Percentiles rank a stretch among this genome's conserved stretches.
Evolutionary conservation across 2,113 vertebrate species (phyloP).

Genomic region (Puma concolor): DNA sequence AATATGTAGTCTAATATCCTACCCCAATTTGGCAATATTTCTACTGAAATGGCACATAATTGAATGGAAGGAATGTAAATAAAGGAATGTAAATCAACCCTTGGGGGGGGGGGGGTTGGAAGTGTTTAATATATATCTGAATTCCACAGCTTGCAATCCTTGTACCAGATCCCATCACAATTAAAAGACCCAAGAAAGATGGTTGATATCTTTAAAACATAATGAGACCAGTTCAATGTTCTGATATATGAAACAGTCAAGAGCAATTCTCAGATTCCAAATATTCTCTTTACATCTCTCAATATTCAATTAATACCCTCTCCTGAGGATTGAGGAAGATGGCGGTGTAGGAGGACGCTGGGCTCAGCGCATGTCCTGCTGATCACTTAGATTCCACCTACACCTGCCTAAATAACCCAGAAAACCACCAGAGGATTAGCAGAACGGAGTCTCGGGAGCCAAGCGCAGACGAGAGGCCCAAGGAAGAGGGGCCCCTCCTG

Average conservation of each 20-base stretch:
- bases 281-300: background rate
- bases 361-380: too few species aligned
- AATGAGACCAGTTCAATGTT: background rate
- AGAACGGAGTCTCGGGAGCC: too few species aligned
- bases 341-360: too few species aligned
- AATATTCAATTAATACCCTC: background rate
- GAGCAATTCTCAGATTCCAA: background rate
- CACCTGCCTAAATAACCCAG: too few species aligned
- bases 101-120: background rate
- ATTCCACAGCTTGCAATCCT: background rate
- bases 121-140: background rate
- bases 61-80: background rate
- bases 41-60: background rate
- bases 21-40: background rate
- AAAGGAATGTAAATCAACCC: background rate
- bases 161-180: background rate
- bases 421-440: too few species aligned
- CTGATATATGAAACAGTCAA: background rate
- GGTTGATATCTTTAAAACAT: background rate
- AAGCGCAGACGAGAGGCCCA: too few species aligned
- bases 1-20: background rate
- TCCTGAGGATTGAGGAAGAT: too few species aligned
- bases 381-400: too few species aligned
- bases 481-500: too few species aligned
- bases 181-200: background rate